A percentile compares a stretch with the other conserved stretches of the same genome.
Evolutionary conservation across 2,888 invertebrate genomes (phyloP).

Genomic region (Peribatodes rhomboidaria): DNA sequence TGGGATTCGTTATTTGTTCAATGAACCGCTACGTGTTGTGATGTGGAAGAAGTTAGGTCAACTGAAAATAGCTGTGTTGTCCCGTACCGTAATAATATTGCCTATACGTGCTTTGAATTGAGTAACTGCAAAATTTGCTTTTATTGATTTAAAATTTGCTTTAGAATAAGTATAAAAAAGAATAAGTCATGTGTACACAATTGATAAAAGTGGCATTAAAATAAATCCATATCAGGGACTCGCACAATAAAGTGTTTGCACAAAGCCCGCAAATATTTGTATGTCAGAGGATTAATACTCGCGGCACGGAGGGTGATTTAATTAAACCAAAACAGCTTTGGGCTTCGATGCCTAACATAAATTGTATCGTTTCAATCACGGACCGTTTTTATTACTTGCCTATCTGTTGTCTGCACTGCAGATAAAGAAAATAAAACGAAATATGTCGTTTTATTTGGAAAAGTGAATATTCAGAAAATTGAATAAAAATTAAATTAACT

Average conservation of each 20-base stretch:
- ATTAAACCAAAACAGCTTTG: constrained; percentile 76
- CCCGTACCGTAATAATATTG: background rate
- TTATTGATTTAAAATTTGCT: constrained; percentile 12
- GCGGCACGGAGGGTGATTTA: constrained; percentile 68
- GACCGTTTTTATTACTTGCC: constrained; percentile 10
- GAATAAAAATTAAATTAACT: no score
- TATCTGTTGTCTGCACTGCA: constrained; percentile 12
- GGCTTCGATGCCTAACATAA: constrained; percentile 48
- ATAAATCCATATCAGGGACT: constrained; percentile 69
- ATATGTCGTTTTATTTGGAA: background rate
- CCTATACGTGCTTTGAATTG: background rate
- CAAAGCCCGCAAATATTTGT: constrained; percentile 75
- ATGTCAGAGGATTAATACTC: constrained; percentile 59
- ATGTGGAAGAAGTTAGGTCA: constrained; percentile 55
- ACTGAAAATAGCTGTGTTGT: constrained; percentile 34
- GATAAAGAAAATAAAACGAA: background rate
- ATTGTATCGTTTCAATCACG: constrained; percentile 45
- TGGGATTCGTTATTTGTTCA: constrained; percentile 55
- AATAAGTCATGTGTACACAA: constrained; percentile 59
- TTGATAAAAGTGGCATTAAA: constrained; percentile 75
- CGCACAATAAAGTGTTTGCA: constrained; percentile 71
- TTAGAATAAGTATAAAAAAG: constrained; percentile 33
- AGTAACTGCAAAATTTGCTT: background rate
- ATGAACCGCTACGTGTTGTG: constrained; percentile 47
- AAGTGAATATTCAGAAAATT: background rate